phyloP scores from a whole-genome alignment of 2,888 invertebrate species.

The Zygogramma bicolorata region DNA sequence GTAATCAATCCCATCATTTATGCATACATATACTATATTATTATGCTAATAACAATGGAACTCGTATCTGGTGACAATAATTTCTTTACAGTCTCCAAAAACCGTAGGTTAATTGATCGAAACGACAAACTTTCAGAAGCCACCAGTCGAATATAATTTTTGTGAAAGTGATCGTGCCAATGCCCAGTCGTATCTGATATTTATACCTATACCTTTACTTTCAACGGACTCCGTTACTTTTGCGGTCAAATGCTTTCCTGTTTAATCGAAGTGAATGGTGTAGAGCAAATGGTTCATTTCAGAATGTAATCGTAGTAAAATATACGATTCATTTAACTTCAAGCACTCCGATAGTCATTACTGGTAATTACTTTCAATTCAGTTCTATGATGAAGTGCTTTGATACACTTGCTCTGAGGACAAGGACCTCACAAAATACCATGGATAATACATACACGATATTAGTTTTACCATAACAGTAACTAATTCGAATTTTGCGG shows the following conservation, averaged over 20 bases:
- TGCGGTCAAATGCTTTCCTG: conserved; percentile 30
- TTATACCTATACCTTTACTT: conserved; percentile 29
- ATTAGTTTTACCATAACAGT: too few species aligned
- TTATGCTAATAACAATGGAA: too few species aligned
- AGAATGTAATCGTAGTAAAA: conserved; percentile 3
- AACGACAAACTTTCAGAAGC: conserved; percentile 27
- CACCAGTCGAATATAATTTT: conserved; percentile 25
- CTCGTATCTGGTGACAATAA: background rate
- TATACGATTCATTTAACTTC: background rate
- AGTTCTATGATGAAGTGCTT: background rate
- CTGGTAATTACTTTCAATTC: background rate
- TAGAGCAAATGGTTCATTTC: background rate
- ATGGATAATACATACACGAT: too few species aligned
- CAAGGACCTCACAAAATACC: background rate
- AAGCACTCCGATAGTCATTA: background rate
- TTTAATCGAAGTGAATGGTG: conserved; percentile 10
- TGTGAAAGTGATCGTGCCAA: conserved; percentile 39
- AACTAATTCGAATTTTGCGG: too few species aligned
- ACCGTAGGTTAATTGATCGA: background rate
- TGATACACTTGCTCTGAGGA: background rate
- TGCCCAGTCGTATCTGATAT: conserved; percentile 17
- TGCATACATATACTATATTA: too few species aligned
- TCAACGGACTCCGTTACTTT: conserved; percentile 34
- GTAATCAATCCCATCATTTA: too few species aligned
- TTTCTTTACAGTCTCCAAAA: background rate